Base-by-base conservation (phyloP, 2,113 vertebrate species). In the Mus musculus region DNA sequence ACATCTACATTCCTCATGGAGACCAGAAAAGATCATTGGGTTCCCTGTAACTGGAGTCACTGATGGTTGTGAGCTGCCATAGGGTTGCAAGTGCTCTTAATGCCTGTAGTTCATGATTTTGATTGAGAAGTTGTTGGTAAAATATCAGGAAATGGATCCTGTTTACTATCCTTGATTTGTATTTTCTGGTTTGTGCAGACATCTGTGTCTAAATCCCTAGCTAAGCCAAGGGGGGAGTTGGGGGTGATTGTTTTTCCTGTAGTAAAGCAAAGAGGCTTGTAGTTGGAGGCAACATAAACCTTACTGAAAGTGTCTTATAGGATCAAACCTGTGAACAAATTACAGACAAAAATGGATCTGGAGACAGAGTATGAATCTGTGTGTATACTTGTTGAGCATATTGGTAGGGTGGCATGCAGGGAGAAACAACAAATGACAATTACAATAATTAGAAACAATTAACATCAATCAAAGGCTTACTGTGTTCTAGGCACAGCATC, bases 371-470 rank as follows among this genome's bases (percentile, higher is more conserved):
- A 78, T 76, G 8, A 0, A 30, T 94, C 75, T 77, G 39, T 67
- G 89, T 95, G 93, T 75, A 24, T 2, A 63, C 54, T 69, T 78
- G 49, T 33, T 71, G 13, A 17, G 17, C 39, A 33, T 65, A 52
- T 61, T 93, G 46, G 63, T n/a, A 63, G 36, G 36, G 16, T 78
- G 56, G 59, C 75, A 91, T 76, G 19, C 24, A n/a, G 65, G 24
- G 13, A 89, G 63, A 7, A 46, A 69, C 39, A 94, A 91, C 24
- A 52, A 89, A 65, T 39, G 59, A 91, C 52, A 88, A 71, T 75
- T 93, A 82, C 9, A 77, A 5, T 94, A 93, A 73, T 63, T 96
- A 22, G n/a, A 86, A 77, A 89, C n/a, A 93, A 36, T 78, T 77
- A 56, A 80, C 65, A 85, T 86, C 81, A 88, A 0, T 80, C 39